Conservation (phyloP, 2,113 vertebrate species). For the Pithys albifrons region DNA sequence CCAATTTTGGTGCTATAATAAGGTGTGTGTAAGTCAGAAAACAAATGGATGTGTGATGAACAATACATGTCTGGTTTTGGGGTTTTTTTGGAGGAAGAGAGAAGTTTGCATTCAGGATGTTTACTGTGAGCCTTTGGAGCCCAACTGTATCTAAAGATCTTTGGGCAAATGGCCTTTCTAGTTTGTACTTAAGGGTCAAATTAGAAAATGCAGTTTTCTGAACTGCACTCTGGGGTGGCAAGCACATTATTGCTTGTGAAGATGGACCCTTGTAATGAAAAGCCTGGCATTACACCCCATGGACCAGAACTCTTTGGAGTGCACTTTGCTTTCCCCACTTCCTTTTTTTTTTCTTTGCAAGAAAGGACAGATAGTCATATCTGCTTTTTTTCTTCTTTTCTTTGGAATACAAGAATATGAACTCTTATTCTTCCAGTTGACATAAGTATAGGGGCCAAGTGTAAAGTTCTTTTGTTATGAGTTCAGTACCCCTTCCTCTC, state of each 20-base stretch:
- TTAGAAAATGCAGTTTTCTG: neutral
- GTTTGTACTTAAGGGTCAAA: neutral
- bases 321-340: neutral
- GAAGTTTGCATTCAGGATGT: neutral
- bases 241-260: neutral
- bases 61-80: neutral
- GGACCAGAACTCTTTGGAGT: neutral
- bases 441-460: neutral
- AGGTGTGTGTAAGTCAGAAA: neutral
- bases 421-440: neutral
- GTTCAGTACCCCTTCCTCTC: neutral
- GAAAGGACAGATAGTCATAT: neutral
- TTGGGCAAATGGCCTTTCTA: slow-evolving; percentile 17
- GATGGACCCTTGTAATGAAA: neutral
- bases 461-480: neutral
- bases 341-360: neutral
- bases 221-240: neutral
- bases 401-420: neutral
- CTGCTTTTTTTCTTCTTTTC: neutral
- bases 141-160: neutral
- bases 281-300: neutral
- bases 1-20: neutral
- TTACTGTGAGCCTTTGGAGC: neutral
- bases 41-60: neutral
- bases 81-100: neutral